Evolutionary conservation across 2,888 invertebrate species (phyloP).

Genomic region (Drosophila formosana): DNA sequence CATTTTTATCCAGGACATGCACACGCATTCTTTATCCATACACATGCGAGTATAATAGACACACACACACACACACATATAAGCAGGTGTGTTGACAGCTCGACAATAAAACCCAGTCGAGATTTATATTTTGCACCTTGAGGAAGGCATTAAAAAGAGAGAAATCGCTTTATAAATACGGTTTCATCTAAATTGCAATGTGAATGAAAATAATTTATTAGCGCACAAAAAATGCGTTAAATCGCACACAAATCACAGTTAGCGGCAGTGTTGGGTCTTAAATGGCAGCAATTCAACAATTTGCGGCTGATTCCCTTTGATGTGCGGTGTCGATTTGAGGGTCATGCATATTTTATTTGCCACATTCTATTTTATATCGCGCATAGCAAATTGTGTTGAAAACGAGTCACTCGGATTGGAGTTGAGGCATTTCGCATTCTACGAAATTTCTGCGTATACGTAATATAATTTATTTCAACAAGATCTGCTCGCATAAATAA

Average conservation of each 20-base stretch:
- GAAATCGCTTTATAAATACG: slow-evolving; percentile 46
- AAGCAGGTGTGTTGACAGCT: slow-evolving; percentile 1
- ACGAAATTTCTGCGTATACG: slow-evolving; percentile 9
- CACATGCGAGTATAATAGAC: neutral
- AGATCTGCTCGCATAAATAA: neutral
- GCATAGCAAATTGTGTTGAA: slow-evolving; percentile 10
- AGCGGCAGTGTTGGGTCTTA: slow-evolving; percentile 16
- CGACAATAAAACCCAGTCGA: slow-evolving; percentile 19
- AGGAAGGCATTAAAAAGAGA: slow-evolving; percentile 30
- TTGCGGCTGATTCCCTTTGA: slow-evolving; percentile 17
- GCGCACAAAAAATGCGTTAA: slow-evolving; percentile 37
- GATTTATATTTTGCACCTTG: slow-evolving; percentile 33
- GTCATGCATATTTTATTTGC: slow-evolving; percentile 22
- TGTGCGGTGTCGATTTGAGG: slow-evolving; percentile 34
- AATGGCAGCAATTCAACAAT: slow-evolving; percentile 32
- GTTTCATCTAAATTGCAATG: slow-evolving; percentile 66
- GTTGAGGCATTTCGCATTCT: neutral
- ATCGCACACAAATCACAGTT: slow-evolving; percentile 56
- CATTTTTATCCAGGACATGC: neutral
- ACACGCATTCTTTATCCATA: neutral
- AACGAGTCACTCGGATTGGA: neutral
- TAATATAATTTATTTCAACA: slow-evolving; percentile 6
- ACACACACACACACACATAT: neutral
- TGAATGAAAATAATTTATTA: slow-evolving; percentile 63
- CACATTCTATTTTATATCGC: slow-evolving; percentile 4